Percentiles rank a stretch among this genome's conserved stretches.
Evolutionary conservation across 2,797 vertebrate genomes (phyloP).

Genomic region (Coluber constrictor): DNA sequence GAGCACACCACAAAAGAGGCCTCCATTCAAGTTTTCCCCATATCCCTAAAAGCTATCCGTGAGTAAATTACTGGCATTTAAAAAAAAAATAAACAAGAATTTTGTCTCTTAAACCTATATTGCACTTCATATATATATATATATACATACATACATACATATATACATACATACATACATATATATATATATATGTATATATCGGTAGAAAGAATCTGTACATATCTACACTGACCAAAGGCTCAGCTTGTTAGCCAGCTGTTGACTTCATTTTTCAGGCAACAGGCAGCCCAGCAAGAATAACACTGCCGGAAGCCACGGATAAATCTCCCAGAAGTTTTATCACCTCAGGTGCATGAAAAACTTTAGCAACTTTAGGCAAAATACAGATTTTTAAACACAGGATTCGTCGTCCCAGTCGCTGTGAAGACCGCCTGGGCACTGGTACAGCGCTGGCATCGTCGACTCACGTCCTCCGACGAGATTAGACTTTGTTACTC

Average conservation of each 20-base stretch:
- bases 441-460: not conserved
- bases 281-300: not conserved
- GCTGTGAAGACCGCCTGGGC: not conserved
- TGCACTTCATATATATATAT: not conserved
- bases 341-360: not conserved
- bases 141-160: too few species aligned
- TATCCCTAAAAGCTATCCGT: not conserved
- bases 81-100: not conserved
- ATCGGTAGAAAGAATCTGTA: not conserved
- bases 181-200: too few species aligned
- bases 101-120: not conserved
- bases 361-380: constrained; percentile 47
- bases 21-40: not conserved
- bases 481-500: constrained; percentile 77
- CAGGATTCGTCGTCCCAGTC: not conserved
- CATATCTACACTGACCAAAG: not conserved
- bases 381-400: not conserved
- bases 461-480: not conserved
- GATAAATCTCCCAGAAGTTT: not conserved
- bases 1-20: too few species aligned
- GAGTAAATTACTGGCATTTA: not conserved
- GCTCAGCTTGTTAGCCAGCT: not conserved
- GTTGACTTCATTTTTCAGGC: not conserved
- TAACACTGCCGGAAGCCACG: not conserved
- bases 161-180: too few species aligned